Percentiles rank a stretch among this genome's conserved stretches.
Conservation (phyloP, 1,140 invertebrate genomes). For the Melipona quadrifasciata region DNA sequence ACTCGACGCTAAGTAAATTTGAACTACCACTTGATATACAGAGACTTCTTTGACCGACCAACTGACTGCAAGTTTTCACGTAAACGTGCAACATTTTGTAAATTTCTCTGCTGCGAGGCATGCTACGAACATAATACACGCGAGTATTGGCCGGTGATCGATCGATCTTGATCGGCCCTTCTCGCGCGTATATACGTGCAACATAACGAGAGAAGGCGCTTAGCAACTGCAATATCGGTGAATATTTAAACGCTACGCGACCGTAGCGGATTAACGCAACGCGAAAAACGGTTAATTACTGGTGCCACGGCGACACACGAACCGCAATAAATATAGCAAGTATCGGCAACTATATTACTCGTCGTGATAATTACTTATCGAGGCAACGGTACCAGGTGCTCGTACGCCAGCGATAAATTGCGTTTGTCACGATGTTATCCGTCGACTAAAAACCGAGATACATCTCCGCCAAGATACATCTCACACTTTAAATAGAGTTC, state of each 20-base stretch:
- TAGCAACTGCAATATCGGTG: background rate
- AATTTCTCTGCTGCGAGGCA: constrained; percentile 14
- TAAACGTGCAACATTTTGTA: background rate
- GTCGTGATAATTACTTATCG: constrained; percentile 51
- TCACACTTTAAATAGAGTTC: background rate
- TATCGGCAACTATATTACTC: constrained; percentile 38
- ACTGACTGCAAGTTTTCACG: background rate
- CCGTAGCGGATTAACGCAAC: constrained; percentile 36
- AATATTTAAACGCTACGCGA: constrained; percentile 13
- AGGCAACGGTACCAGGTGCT: constrained; percentile 2
- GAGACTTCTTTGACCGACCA: too few relatives aligned
- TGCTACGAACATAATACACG: constrained; percentile 26
- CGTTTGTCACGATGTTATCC: constrained; percentile 1
- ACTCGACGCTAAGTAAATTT: too few relatives aligned
- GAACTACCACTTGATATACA: too few relatives aligned
- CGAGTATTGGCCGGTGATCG: constrained; percentile 31
- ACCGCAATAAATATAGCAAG: constrained; percentile 28
- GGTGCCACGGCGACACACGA: background rate
- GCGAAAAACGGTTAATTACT: constrained; percentile 57
- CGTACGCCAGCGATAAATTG: constrained; percentile 8
- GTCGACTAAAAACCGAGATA: background rate
- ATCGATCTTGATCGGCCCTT: constrained; percentile 40
- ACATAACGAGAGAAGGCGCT: constrained; percentile 12
- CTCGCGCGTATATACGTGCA: constrained; percentile 7
- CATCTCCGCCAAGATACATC: too few relatives aligned